Percentiles rank a stretch among this genome's conserved stretches.
Conservation (phyloP, 2,888 invertebrate species). For the Falcaria lacertinaria region DNA sequence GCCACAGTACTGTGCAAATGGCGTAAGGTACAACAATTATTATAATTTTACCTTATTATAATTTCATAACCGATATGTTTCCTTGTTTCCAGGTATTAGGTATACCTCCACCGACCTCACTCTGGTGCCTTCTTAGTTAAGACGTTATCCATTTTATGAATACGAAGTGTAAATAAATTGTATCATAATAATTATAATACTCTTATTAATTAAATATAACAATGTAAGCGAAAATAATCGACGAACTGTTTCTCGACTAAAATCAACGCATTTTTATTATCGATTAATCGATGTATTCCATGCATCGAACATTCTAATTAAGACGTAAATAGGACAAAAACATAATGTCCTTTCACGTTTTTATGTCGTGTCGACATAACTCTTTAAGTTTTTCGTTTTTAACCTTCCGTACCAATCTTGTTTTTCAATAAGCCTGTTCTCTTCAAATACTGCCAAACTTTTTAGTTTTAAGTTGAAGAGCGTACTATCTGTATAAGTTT, state of each 20-base stretch:
- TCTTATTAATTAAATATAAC: slow-evolving; percentile 37
- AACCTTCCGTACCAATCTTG: slow-evolving; percentile 68
- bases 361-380: too few relatives aligned
- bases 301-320: too few relatives aligned
- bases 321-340: too few relatives aligned
- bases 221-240: slow-evolving; percentile 67
- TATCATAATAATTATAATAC: slow-evolving; percentile 64
- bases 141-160: slow-evolving; percentile 39
- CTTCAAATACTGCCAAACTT: too few relatives aligned
- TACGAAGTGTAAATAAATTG: slow-evolving; percentile 68
- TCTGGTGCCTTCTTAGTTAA: slow-evolving; percentile 76
- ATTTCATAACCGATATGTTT: slow-evolving; percentile 10
- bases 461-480: too few relatives aligned
- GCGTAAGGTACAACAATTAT: too few relatives aligned
- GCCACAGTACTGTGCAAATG: too few relatives aligned
- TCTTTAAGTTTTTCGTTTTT: slow-evolving; percentile 38
- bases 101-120: slow-evolving; percentile 76
- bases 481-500: slow-evolving; percentile 12
- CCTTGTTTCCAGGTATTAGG: slow-evolving; percentile 50
- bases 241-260: slow-evolving; percentile 61
- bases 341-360: too few relatives aligned
- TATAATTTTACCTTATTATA: too few relatives aligned
- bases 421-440: too few relatives aligned
- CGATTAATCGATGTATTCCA: too few relatives aligned
- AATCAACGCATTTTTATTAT: slow-evolving; percentile 29